Evolutionary conservation across 2,888 invertebrate genomes (phyloP), one percentile per base, ranked within the genome.

Genomic region (Ennomos erosarius): DNA sequence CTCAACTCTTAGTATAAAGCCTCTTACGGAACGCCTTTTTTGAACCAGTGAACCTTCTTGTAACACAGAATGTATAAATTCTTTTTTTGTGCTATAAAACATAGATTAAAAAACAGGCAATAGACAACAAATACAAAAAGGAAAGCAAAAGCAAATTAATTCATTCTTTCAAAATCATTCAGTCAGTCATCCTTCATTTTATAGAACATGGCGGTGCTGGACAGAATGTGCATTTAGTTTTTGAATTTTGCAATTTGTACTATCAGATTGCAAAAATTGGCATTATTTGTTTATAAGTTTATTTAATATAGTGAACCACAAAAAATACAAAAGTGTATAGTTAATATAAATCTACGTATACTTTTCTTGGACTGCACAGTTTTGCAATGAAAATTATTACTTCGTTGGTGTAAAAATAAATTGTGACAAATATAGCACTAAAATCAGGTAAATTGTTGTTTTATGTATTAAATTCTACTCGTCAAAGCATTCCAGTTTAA

Each of bases 321-420:
- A 68, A 65, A 67, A 60, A 71, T 62, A 59, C 64, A 67, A 62
- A 64, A 70, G 79, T 80, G 77, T 60, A 68, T 69, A 71, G 70
- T 67, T 59, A 69, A 67, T 75, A 59, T 55, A 63, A 0, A 60
- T 61, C 58, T 61, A 59, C 70, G 75, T 69, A 64, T 67, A 64
- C 62, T 72, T 59, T 59, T 50, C 68, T 71, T 80, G 76, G 78
- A 85, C 77, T 73, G 62, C 74, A 75, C 70, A 75, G 62, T 75
- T 82, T 85, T 89, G 90, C 87, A 84, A 92, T 92, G 91, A 90
- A 88, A 90, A 85, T 85, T 85, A 82, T 85, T 87, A 88, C 84
- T 87, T 88, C 89, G 84, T 83, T 89, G 89, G 89, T 91, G 87
- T 92, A 91, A 92, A 91, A 92, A 91, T 90, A 90, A 26, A 90